Evolutionary conservation across 2,888 invertebrate genomes (phyloP), one percentile per base, ranked within the genome.

Genomic region (Arge pagana): DNA sequence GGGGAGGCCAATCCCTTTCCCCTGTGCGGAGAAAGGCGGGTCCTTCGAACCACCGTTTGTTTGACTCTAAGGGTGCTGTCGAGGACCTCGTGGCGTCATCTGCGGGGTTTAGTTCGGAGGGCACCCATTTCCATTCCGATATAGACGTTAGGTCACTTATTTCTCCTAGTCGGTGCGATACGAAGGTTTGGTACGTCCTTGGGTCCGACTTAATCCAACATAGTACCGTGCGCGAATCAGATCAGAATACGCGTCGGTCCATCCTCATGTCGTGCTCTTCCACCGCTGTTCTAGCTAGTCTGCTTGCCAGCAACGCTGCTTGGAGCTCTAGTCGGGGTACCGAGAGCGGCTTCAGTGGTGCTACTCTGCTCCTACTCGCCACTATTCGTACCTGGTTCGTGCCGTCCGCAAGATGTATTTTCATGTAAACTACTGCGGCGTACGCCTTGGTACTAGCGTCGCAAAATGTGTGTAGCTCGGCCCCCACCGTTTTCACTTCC

Each of bases 381-480:
- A 54, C 35, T 1, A 56, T 21, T 3, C 37, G 15, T 15, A 48
- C 33, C 3, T 31, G 15, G 16, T 7, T 7, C 18, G 8, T 2
- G 6, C 13, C 43, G 4, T 31, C 6, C 4, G 13, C 11, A 5
- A 10, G 15, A 13, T 6, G 15, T 6, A 24, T 24, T 10, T 15
- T 40, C 51, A 35, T 39, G 41, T 64, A 66, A 0, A 52, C 53
- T n/a, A 59, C 58, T 7, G 60, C 52, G 4, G 58, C 55, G 54
- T 57, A 59, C 5, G 63, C 61, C 15, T 54, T 21, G 36, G 59
- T 55, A 40, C 66, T 60, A 6, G 63, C 63, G 37, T 66, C 65
- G 33, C 62, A 55, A 33, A 65, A 67, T 1, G 58, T 48, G 43
- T 65, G 65, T 4, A 64, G 33, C 41, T 66, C 58, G 7, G 42